Evolutionary conservation across 1,140 invertebrate species (phyloP), one percentile per base, ranked within the genome.

Genomic region (Anthonomus grandis): DNA sequence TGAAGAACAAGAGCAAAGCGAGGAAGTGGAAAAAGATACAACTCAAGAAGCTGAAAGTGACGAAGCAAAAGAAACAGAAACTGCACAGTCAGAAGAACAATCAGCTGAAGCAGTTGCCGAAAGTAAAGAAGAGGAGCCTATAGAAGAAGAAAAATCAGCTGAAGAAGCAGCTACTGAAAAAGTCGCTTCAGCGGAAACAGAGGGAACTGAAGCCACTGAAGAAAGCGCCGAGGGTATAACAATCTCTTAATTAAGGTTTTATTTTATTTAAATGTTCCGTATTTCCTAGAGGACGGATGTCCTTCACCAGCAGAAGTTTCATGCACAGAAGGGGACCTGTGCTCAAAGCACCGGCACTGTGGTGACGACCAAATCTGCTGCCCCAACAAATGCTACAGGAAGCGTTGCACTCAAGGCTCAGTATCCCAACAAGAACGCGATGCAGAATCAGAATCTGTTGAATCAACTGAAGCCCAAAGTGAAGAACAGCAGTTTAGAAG

Each of bases 161-260:
- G 10, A 15, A n/a, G 45, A 27, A 47, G 45, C n/a, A n/a, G n/a
- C n/a, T n/a, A n/a, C n/a, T n/a, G n/a, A n/a, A n/a, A n/a, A n/a
- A n/a, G n/a, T n/a, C n/a, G n/a, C n/a, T n/a, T 27, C 13, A 24
- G 31, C 15, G 31, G 13, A 10, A 37, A 22, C 27, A 34, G 34
- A 49, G 27, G 12, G 17, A 27, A 24, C n/a, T 17, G 24, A 18
- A 41, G 10, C 37, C 17, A 45, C 41, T 41, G 68, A 68, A 38
- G 62, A 64, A 50, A 58, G 62, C 21, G 50, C 34, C 19, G 56
- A 58, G 37, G 70, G 69, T 44, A 61, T 69, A 3, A 55, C 13
- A 48, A 13, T 31, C 4, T 38, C 36, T 3, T 24, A 38, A 21
- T 22, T 22, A 13, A 21, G 4, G 4, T 19, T 34, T 8, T 34